Evolutionary conservation across 1,140 invertebrate species (phyloP).

Genomic region (Aphidius ervi): DNA sequence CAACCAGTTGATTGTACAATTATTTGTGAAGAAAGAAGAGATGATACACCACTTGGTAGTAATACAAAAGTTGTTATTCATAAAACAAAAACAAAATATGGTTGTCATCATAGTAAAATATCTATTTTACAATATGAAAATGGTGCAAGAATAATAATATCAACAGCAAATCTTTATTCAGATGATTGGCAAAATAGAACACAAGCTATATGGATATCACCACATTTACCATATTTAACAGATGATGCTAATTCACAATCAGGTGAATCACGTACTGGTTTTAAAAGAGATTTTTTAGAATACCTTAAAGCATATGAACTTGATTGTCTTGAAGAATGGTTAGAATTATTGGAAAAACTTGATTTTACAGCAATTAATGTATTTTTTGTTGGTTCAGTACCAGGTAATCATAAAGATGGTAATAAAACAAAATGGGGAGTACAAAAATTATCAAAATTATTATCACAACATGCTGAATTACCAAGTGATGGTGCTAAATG

Average conservation of each 20-base stretch:
- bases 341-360: constrained; percentile 65
- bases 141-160: constrained; percentile 80
- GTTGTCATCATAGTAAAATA: constrained; percentile 92
- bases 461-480: constrained; percentile 61
- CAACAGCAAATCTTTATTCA: constrained; percentile 87
- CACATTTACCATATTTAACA: constrained; percentile 63
- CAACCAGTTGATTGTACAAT: constrained; percentile 61
- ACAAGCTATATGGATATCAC: constrained; percentile 88
- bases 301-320: constrained; percentile 77
- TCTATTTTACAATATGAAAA: constrained; percentile 81
- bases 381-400: constrained; percentile 78
- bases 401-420: constrained; percentile 68
- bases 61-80: constrained; percentile 69
- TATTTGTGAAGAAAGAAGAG: constrained; percentile 70
- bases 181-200: constrained; percentile 92
- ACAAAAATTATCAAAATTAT: constrained; percentile 61
- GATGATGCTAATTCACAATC: constrained; percentile 54
- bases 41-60: constrained; percentile 54
- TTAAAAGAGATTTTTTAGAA: constrained; percentile 78
- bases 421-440: constrained; percentile 66
- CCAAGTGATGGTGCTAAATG: constrained; percentile 57
- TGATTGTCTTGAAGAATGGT: constrained; percentile 67
- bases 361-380: constrained; percentile 83
- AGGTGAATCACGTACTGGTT: constrained; percentile 80
- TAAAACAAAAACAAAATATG: constrained; percentile 58